Evolutionary conservation across 1,140 invertebrate genomes (phyloP), one percentile per base, ranked within the genome.

Genomic region (Mya arenaria): DNA sequence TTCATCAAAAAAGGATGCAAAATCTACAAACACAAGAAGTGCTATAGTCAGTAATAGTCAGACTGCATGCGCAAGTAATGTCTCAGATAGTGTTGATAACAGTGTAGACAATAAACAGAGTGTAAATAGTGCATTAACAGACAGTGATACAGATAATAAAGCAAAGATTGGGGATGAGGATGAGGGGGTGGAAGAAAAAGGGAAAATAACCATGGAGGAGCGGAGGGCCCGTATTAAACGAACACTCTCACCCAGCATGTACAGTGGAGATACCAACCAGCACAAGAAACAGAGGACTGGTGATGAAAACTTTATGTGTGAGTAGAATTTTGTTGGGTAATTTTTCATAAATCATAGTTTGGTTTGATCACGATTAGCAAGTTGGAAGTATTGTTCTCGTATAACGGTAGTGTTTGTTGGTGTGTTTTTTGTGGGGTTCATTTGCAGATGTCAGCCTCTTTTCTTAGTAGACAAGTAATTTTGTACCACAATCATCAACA

Each of bases 221-320:
- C 69, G 77, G 34, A 68, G 41, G 48, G 77, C 77, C 32, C 52
- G 77, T 8, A 41, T 78, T 52, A 85, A 85, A 48, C 44, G 88
- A 34, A 65, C 86, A 2, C 66, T 90, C 65, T 89, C 88, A 55
- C 88, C 88, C 13, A 88, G 86, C 63, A 85, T 88, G 41, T 85
- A 84, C 36, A 84, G 83, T 72, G 84, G 86, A 8, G 85, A 85
- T 68, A 44, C 82, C 6, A 82, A 71, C 32, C 65, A 66, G 37
- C 28, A 82, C 28, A 88, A 85, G 62, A 71, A 68, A 19, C 34
- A 52, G 39, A 55, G 68, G 15, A 84, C 28, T 4, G 71, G 74
- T n/a, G 48, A 82, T 52, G 82, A 86, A 34, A 79, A 72, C 66
- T 86, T 82, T 37, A 44, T 85, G 8, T 25, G 84, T 83, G 60